phyloP scores from a whole-genome alignment of 2,888 invertebrate genomes.

The Acanthopleura granulata region DNA sequence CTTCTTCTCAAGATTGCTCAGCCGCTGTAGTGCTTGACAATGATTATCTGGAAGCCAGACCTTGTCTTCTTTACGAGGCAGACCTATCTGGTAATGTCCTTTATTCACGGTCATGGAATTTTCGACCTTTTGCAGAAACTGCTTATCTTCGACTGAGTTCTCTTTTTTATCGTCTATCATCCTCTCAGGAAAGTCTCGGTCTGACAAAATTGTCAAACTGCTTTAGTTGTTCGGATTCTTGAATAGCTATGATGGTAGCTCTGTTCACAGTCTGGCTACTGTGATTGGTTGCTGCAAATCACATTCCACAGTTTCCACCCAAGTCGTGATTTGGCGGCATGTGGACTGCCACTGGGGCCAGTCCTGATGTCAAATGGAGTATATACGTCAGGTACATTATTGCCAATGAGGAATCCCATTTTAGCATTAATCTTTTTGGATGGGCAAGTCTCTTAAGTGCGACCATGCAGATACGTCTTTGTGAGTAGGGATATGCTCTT shows the following conservation, averaged over 20 bases:
- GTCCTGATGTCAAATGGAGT: conserved; percentile 27
- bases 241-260: conserved; percentile 18
- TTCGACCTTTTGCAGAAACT: conserved; percentile 20
- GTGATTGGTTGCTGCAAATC: conserved; percentile 10
- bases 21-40: conserved; percentile 19
- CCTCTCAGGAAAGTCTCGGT: conserved; percentile 28
- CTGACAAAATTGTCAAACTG: conserved; percentile 26
- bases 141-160: conserved; percentile 21
- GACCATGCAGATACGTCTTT: conserved; percentile 27
- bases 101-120: conserved; percentile 20
- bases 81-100: conserved; percentile 24
- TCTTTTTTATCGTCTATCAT: conserved; percentile 25
- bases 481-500: conserved; percentile 25
- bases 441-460: conserved; percentile 25
- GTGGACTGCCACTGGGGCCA: conserved; percentile 31
- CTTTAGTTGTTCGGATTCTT: conserved; percentile 21
- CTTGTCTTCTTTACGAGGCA: conserved; percentile 22
- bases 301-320: conserved; percentile 34
- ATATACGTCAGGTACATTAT: conserved; percentile 30
- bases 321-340: conserved; percentile 27
- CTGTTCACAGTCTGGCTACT: conserved; percentile 18
- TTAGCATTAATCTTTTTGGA: conserved; percentile 22
- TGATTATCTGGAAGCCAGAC: conserved; percentile 21
- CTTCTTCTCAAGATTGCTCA: conserved; percentile 22
- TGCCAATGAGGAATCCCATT: conserved; percentile 31